phyloP scores from a whole-genome alignment of 2,797 vertebrate species.

The Amphiprion clarkii region DNA sequence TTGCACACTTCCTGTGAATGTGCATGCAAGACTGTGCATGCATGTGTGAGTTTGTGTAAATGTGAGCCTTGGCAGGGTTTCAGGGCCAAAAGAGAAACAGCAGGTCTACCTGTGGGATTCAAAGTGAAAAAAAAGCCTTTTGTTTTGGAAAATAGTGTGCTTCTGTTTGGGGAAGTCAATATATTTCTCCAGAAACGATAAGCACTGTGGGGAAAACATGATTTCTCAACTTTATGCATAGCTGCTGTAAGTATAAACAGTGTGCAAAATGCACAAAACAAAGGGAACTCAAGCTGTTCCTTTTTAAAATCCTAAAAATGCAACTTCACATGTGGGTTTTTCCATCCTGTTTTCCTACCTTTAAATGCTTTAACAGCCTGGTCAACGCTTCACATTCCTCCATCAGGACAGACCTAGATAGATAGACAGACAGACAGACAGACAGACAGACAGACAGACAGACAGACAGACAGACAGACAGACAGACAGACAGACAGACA shows the following conservation, averaged over 20 bases:
- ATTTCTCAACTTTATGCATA: too few species aligned
- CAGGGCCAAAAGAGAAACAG: constrained; percentile 22
- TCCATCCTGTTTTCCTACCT: constrained; percentile 81
- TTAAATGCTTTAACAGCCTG: constrained; percentile 79
- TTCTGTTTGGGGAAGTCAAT: background rate
- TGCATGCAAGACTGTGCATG: background rate
- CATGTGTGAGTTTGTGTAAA: constrained; percentile 27
- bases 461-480: too few species aligned
- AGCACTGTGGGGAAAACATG: background rate
- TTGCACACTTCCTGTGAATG: constrained; percentile 27
- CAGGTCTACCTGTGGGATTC: constrained; percentile 15
- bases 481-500: too few species aligned
- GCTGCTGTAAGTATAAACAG: background rate
- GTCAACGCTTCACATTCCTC: constrained; percentile 85
- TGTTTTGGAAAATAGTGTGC: background rate
- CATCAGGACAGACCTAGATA: constrained; percentile 82
- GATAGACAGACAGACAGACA: background rate
- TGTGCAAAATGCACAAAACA: background rate
- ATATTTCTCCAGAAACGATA: background rate
- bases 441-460: background rate
- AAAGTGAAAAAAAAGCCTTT: constrained; percentile 1
- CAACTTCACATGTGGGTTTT: background rate
- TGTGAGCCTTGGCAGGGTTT: constrained; percentile 24
- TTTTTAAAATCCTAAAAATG: too few species aligned
- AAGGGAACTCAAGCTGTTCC: background rate